phyloP scores from a whole-genome alignment of 2,888 invertebrate genomes.

The Leptopilina myrica region DNA sequence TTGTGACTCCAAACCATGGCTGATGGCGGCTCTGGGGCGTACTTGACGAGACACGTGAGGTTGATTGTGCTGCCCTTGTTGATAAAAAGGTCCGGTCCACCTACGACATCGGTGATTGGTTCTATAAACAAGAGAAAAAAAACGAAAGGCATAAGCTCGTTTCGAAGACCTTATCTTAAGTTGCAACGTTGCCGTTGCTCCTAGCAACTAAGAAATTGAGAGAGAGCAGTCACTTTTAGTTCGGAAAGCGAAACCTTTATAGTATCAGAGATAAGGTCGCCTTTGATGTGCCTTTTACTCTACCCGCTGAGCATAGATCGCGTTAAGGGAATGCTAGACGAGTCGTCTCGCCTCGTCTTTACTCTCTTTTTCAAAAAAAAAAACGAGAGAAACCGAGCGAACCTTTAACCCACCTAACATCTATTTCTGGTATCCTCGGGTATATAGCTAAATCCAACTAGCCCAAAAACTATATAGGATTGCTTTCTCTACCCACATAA shows the following conservation, averaged over 20 bases:
- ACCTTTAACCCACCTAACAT: constrained; percentile 15
- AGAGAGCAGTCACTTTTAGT: constrained; percentile 36
- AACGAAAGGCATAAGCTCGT: constrained; percentile 35
- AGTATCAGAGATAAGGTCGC: constrained; percentile 12
- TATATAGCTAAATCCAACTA: background rate
- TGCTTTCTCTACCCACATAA: background rate
- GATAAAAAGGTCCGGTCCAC: constrained; percentile 88
- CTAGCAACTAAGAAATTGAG: constrained; percentile 34
- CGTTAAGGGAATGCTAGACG: constrained; percentile 34
- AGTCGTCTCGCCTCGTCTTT: constrained; percentile 12
- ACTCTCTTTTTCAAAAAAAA: constrained; percentile 8
- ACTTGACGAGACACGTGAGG: constrained; percentile 88
- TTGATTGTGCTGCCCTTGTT: constrained; percentile 92
- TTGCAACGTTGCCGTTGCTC: constrained; percentile 28
- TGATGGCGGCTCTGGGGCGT: constrained; percentile 89
- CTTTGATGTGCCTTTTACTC: constrained; percentile 47
- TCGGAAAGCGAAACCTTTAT: constrained; percentile 32
- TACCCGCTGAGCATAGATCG: constrained; percentile 41
- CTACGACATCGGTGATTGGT: constrained; percentile 88
- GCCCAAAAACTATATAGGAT: background rate
- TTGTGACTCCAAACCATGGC: constrained; percentile 90
- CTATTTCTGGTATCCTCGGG: constrained; percentile 1
- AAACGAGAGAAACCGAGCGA: background rate
- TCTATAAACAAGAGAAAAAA: constrained; percentile 78
- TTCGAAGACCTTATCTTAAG: constrained; percentile 30